Percentiles rank a stretch among this genome's conserved stretches.
Evolutionary conservation across 1,140 invertebrate species (phyloP).

Genomic region (Whitmania pigra): DNA sequence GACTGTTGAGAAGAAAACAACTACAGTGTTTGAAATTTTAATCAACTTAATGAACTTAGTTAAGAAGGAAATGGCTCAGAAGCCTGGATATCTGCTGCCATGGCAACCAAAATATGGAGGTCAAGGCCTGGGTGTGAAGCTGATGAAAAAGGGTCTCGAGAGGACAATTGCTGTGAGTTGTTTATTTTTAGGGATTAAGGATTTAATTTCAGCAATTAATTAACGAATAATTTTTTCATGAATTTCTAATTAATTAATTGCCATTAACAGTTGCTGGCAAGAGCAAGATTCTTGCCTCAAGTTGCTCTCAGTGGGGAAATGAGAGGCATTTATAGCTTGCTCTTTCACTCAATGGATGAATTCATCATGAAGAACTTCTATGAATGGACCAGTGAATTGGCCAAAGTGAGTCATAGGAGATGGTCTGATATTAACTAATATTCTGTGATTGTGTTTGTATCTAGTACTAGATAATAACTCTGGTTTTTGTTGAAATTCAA

Average conservation of each 20-base stretch:
- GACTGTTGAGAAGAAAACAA: constrained; percentile 45
- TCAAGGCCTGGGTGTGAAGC: constrained; percentile 50
- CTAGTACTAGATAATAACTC: neutral
- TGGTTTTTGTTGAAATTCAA: constrained; percentile 26
- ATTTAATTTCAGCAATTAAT: neutral
- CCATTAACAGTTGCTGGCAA: constrained; percentile 47
- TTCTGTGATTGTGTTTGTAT: neutral
- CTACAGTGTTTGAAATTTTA: constrained; percentile 62
- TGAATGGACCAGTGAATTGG: constrained; percentile 47
- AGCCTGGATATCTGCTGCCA: constrained; percentile 50
- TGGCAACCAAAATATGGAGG: constrained; percentile 57
- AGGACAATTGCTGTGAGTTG: constrained; percentile 47
- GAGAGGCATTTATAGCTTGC: constrained; percentile 52
- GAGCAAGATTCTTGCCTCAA: constrained; percentile 57
- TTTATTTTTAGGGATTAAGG: neutral
- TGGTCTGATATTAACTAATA: no score
- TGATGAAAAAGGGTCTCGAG: constrained; percentile 52
- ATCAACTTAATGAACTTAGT: constrained; percentile 59
- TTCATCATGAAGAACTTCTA: constrained; percentile 50
- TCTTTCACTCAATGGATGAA: constrained; percentile 55
- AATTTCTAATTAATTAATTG: neutral
- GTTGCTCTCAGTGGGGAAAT: constrained; percentile 59
- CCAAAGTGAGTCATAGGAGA: neutral
- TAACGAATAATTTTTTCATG: neutral
- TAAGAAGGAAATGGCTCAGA: constrained; percentile 56